These are phyloP conservation scores for Ceratitis capitata DNA, from an alignment of 1,140 invertebrate genomes.

Conservation along the genomic window DNA sequence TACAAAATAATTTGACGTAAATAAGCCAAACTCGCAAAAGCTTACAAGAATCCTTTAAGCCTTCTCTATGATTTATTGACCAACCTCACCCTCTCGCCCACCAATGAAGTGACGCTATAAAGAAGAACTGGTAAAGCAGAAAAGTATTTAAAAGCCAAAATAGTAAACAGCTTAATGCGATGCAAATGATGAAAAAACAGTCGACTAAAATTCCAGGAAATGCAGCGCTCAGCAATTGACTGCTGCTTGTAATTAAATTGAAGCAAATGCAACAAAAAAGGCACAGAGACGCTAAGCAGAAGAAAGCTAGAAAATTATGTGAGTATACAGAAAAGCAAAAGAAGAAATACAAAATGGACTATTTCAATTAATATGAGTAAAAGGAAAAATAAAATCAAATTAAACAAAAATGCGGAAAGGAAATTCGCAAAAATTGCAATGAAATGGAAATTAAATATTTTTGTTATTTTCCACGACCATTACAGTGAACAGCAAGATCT, in stretches of 20 bases:
- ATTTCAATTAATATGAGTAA: no score
- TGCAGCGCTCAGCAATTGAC: neutral
- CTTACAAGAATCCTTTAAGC: no score
- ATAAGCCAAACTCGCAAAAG: no score
- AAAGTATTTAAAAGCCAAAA: neutral
- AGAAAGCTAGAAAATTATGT: neutral
- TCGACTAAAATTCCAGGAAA: neutral
- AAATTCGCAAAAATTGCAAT: neutral
- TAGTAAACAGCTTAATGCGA: neutral
- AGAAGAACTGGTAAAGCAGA: neutral
- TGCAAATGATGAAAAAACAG: neutral
- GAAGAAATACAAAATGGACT: no score
- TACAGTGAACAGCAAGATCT: neutral
- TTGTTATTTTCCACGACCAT: neutral
- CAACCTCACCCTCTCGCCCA: no score
- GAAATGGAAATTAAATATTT: slow-evolving; percentile 14
- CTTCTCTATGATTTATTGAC: no score
- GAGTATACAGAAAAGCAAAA: neutral
- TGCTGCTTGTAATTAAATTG: neutral
- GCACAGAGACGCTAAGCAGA: neutral
- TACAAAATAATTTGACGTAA: no score
- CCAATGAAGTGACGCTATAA: no score
- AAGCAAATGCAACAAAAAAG: neutral
- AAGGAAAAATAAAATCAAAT: neutral
- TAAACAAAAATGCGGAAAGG: neutral